A percentile compares a stretch with the other conserved stretches of the same genome.
Conservation (phyloP, 2,797 vertebrate genomes). For the Sciaenops ocellatus region DNA sequence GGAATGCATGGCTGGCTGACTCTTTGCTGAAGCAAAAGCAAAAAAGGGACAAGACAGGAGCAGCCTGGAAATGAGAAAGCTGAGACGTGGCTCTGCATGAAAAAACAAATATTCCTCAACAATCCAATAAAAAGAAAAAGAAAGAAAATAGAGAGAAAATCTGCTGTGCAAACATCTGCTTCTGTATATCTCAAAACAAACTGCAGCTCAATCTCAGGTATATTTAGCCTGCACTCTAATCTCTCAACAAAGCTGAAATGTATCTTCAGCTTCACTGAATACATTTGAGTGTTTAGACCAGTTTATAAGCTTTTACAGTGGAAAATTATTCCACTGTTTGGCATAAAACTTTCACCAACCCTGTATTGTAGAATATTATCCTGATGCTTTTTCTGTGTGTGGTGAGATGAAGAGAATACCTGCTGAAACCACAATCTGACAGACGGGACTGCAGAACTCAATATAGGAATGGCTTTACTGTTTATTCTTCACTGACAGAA, state of each 20-base stretch:
- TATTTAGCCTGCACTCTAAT: constrained; percentile 45
- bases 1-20: constrained; percentile 78
- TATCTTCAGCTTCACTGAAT: constrained; percentile 36
- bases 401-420: too few species aligned
- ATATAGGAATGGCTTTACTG: neutral
- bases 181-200: constrained; percentile 33
- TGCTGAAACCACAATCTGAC: neutral
- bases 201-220: constrained; percentile 43
- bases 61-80: constrained; percentile 54
- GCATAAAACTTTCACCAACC: neutral
- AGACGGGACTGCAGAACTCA: neutral
- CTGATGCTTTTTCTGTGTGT: neutral
- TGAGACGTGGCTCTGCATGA: constrained; percentile 56
- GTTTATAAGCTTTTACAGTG: constrained; percentile 22
- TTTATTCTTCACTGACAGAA: neutral
- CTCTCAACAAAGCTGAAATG: constrained; percentile 39
- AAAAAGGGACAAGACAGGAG: constrained; percentile 48
- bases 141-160: neutral
- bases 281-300: constrained; percentile 40
- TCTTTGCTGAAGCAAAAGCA: constrained; percentile 47
- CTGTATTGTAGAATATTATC: neutral
- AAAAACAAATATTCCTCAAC: constrained; percentile 42
- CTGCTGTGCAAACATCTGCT: constrained; percentile 50
- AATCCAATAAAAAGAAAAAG: neutral
- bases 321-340: constrained; percentile 4